Evolutionary conservation across 37 sponge, comb jelly and placozoan species (phyloP).

Genomic region (Diacarnus erythraeanus): DNA sequence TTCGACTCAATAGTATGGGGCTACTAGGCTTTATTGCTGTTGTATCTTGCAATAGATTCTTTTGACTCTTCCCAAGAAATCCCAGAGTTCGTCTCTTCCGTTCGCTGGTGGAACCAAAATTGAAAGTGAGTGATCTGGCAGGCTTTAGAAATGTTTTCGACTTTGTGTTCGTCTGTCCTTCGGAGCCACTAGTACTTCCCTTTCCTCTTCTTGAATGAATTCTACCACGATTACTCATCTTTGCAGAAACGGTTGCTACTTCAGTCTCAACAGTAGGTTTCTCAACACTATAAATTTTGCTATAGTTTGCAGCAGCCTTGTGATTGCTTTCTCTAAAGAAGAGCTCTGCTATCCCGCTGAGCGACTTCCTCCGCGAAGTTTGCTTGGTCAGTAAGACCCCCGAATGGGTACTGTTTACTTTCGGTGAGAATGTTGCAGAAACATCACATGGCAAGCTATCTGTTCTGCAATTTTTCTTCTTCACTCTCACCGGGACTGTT

Average conservation of each 20-base stretch:
- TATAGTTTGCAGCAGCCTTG: neutral
- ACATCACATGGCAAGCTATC: neutral
- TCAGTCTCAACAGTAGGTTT: neutral
- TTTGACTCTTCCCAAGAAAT: slow-evolving; percentile 10
- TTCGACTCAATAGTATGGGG: slow-evolving; percentile 11
- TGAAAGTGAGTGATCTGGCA: slow-evolving; percentile 18
- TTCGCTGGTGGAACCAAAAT: slow-evolving; percentile 24
- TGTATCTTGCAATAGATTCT: neutral
- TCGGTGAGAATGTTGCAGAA: neutral
- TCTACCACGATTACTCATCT: slow-evolving; percentile 11
- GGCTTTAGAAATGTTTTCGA: slow-evolving; percentile 14
- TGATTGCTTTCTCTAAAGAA: too few relatives aligned
- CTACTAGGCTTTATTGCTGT: neutral
- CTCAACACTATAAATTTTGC: neutral
- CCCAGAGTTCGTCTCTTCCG: neutral
- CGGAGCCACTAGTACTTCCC: too few relatives aligned
- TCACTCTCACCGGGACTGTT: neutral
- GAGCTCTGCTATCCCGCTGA: neutral
- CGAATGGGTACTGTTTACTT: neutral
- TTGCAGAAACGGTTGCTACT: neutral
- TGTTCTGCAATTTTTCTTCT: neutral
- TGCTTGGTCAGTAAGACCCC: neutral
- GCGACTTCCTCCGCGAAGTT: neutral
- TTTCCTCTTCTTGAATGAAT: neutral
- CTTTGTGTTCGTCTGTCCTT: neutral